phyloP scores from a whole-genome alignment of 2,888 invertebrate genomes.

The Drosophila colorata region DNA sequence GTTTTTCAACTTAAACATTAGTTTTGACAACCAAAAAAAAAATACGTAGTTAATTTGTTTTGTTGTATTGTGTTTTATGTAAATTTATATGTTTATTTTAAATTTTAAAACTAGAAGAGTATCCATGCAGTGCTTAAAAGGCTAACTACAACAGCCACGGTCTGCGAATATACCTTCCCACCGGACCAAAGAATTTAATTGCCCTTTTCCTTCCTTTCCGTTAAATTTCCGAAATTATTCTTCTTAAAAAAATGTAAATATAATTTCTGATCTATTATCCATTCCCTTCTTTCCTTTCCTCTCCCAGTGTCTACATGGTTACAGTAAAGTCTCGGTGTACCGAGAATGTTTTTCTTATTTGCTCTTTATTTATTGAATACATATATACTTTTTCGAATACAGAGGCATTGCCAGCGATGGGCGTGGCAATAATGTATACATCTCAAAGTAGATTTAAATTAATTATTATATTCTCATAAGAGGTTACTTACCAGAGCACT shows the following conservation, averaged over 20 bases:
- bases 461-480: neutral
- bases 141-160: too few relatives aligned
- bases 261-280: too few relatives aligned
- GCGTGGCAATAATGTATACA: neutral
- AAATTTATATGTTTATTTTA: neutral
- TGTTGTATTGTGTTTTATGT: conserved; percentile 2
- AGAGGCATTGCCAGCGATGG: neutral
- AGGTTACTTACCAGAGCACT: conserved; percentile 15
- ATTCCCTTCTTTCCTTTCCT: too few relatives aligned
- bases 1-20: conserved; percentile 7
- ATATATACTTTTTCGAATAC: neutral
- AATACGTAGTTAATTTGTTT: conserved; percentile 17
- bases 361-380: neutral
- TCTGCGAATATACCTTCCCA: neutral
- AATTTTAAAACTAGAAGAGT: neutral
- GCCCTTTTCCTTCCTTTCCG: too few relatives aligned
- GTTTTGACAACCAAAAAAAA: neutral
- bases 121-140: conserved; percentile 12
- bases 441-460: neutral
- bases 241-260: too few relatives aligned
- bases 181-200: too few relatives aligned
- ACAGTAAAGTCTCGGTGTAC: conserved; percentile 8
- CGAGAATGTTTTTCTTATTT: conserved; percentile 2
- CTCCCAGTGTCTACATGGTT: conserved; percentile 18
- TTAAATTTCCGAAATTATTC: too few relatives aligned